Conservation (phyloP, 2,888 invertebrate species). For the Dicycla oo region DNA sequence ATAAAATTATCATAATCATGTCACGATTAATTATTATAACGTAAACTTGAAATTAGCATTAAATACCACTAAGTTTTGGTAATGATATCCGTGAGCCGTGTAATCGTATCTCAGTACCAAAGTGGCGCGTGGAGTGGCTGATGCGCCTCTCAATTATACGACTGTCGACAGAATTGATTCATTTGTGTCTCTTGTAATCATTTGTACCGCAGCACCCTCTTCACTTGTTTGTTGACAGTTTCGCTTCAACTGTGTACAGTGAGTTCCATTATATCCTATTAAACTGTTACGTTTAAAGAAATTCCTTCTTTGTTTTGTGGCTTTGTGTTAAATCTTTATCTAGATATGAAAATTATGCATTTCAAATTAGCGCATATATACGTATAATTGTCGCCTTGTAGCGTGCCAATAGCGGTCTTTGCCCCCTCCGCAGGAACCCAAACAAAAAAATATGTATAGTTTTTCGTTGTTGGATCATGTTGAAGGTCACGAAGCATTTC, state of each 20-base stretch:
- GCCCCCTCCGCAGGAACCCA: not conserved
- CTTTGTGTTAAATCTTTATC: not conserved
- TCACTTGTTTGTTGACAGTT: slow-evolving; percentile 14
- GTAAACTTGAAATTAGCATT: no score
- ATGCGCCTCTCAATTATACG: slow-evolving; percentile 8
- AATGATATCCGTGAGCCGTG: slow-evolving; percentile 13
- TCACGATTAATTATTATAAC: not conserved
- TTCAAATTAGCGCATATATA: not conserved
- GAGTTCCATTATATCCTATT: slow-evolving; percentile 21
- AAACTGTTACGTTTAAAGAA: slow-evolving; percentile 1
- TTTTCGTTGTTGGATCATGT: not conserved
- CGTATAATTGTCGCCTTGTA: not conserved
- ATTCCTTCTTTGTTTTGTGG: not conserved
- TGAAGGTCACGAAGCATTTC: not conserved
- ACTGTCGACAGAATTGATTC: slow-evolving; percentile 42
- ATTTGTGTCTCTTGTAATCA: slow-evolving; percentile 30
- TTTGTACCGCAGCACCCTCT: slow-evolving; percentile 20
- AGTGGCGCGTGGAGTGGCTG: slow-evolving; percentile 16
- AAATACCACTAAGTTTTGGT: not conserved
- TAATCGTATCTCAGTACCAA: slow-evolving; percentile 10
- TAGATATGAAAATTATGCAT: not conserved
- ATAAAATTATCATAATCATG: not conserved
- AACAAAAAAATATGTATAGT: not conserved
- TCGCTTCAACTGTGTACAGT: not conserved
- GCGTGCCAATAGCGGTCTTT: not conserved